Evolutionary conservation across 2,888 invertebrate species (phyloP).

Genomic region (Rhingia campestris): DNA sequence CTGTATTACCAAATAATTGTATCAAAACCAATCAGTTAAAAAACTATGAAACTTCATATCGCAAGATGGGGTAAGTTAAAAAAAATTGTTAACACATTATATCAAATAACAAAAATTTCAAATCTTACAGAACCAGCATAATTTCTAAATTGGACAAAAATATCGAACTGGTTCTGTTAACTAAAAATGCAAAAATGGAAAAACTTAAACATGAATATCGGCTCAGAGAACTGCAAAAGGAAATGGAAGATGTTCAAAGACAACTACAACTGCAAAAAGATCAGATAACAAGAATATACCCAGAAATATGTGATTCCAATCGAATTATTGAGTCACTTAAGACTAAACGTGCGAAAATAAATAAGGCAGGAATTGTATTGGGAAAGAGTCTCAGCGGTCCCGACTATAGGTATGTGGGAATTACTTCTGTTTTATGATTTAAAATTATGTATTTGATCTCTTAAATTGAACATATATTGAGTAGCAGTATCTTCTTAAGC

Average conservation of each 20-base stretch:
- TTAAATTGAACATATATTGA: too few species aligned
- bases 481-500: too few species aligned
- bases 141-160: constrained; percentile 79
- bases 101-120: not conserved
- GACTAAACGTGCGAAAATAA: constrained; percentile 78
- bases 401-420: constrained; percentile 76
- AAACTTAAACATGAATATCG: constrained; percentile 78
- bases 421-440: too few species aligned
- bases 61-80: constrained; percentile 78
- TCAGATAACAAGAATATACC: constrained; percentile 79
- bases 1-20: not conserved
- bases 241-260: constrained; percentile 77
- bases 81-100: not conserved
- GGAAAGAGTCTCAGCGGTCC: constrained; percentile 78
- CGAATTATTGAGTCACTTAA: constrained; percentile 79
- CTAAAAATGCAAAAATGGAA: constrained; percentile 78
- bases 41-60: constrained; percentile 79
- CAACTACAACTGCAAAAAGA: constrained; percentile 78
- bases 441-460: too few species aligned
- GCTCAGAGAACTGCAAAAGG: constrained; percentile 77
- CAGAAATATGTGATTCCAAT: constrained; percentile 79
- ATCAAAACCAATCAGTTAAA: constrained; percentile 75
- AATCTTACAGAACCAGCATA: constrained; percentile 77
- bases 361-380: constrained; percentile 78
- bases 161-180: constrained; percentile 78